Conservation (phyloP, 2,797 vertebrate species). For the Mastacembelus armatus region DNA sequence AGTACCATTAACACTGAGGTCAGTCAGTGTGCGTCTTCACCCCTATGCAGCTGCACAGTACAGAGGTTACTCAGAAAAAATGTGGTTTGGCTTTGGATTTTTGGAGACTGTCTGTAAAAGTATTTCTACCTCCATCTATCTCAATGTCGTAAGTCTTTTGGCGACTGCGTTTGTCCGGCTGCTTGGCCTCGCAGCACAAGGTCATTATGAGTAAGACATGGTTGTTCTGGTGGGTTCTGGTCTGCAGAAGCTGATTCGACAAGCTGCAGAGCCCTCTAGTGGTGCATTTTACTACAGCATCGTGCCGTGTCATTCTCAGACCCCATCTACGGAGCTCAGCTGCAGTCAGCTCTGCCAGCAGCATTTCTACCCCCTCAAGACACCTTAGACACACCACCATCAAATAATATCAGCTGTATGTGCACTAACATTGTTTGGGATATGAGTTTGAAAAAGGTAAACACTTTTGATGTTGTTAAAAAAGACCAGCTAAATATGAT, state of each 20-base stretch:
- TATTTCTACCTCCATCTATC: constrained; percentile 70
- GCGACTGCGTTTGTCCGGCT: constrained; percentile 59
- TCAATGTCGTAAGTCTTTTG: constrained; percentile 63
- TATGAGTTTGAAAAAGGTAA: constrained; percentile 47
- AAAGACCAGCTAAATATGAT: constrained; percentile 13
- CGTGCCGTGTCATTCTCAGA: neutral
- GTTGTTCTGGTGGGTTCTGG: constrained; percentile 14
- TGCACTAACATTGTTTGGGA: constrained; percentile 41
- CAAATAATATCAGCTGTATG: constrained; percentile 33
- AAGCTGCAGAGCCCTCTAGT: constrained; percentile 84
- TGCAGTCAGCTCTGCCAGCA: constrained; percentile 41
- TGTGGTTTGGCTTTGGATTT: constrained; percentile 59
- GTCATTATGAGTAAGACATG: constrained; percentile 48
- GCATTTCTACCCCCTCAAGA: constrained; percentile 55
- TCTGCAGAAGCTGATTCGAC: constrained; percentile 61
- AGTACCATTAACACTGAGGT: constrained; percentile 63
- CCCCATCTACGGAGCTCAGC: constrained; percentile 28
- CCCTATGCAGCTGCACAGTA: constrained; percentile 60
- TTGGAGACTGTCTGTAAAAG: constrained; percentile 59
- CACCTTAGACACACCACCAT: constrained; percentile 53
- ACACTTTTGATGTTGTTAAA: constrained; percentile 30
- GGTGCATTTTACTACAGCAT: constrained; percentile 34
- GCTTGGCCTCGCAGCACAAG: constrained; percentile 52
- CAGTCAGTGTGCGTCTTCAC: constrained; percentile 56
- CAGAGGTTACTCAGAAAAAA: constrained; percentile 55